These are phyloP conservation scores for Caligus rogercresseyi DNA, from an alignment of 1,140 invertebrate species.

Conservation along the genomic window DNA sequence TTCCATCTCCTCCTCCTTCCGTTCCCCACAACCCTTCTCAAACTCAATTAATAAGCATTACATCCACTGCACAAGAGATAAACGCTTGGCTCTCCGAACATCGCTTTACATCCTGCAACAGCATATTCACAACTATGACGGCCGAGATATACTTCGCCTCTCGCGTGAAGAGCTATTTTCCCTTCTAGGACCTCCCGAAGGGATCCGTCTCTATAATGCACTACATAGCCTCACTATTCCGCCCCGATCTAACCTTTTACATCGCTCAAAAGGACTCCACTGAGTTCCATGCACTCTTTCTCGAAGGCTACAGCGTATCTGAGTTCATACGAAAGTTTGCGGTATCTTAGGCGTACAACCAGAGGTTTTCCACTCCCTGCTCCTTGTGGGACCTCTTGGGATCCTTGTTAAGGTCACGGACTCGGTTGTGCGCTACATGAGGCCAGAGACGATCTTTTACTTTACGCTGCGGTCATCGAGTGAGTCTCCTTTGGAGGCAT, in stretches of 20 bases:
- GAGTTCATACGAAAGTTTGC: conserved; percentile 7
- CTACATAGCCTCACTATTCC: conserved; percentile 37
- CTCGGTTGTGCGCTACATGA: neutral
- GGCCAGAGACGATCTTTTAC: conserved; percentile 8
- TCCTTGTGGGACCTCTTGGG: neutral
- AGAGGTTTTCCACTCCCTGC: neutral
- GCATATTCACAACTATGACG: conserved; percentile 60
- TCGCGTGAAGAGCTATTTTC: conserved; percentile 76
- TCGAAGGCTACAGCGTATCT: conserved; percentile 1
- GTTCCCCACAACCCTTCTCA: too few species aligned
- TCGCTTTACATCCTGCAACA: conserved; percentile 28
- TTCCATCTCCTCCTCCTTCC: too few species aligned
- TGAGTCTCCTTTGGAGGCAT: neutral
- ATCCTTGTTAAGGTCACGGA: conserved; percentile 9
- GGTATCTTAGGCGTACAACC: neutral
- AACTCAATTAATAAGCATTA: neutral
- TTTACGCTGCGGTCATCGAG: conserved; percentile 3
- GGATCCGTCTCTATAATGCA: conserved; percentile 74
- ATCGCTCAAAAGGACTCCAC: conserved; percentile 5
- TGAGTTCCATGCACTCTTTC: conserved; percentile 8
- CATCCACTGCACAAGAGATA: neutral
- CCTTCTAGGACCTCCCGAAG: conserved; percentile 76
- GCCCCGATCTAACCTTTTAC: conserved; percentile 11
- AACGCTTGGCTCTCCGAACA: conserved; percentile 54
- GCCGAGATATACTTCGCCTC: conserved; percentile 63